Conservation (phyloP, 2,888 invertebrate species). For the Drosophila kuntzei region DNA sequence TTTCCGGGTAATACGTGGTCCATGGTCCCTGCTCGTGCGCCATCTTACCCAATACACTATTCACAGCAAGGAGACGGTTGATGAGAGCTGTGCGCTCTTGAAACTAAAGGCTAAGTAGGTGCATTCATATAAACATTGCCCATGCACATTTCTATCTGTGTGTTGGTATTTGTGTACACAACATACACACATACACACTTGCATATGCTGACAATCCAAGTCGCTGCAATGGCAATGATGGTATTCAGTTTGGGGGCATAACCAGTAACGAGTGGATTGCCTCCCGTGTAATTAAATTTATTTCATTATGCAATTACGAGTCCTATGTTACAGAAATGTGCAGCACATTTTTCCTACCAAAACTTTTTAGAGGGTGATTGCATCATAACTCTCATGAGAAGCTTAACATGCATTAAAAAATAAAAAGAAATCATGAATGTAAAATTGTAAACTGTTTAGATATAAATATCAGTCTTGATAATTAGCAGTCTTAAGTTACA, state of each 20-base stretch:
- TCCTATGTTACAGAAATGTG: constrained; percentile 21
- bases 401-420: neutral
- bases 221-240: constrained; percentile 16
- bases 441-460: neutral
- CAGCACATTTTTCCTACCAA: constrained; percentile 1
- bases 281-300: constrained; percentile 73
- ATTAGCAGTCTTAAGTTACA: neutral
- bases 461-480: too few species aligned
- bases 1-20: constrained; percentile 6
- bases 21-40: constrained; percentile 4
- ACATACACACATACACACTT: neutral
- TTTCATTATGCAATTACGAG: constrained; percentile 51
- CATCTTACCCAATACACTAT: constrained; percentile 21
- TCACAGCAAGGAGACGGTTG: constrained; percentile 18
- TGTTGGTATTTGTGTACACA: constrained; percentile 16
- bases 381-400: neutral
- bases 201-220: constrained; percentile 32
- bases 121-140: constrained; percentile 72
- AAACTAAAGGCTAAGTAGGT: constrained; percentile 80
- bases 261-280: constrained; percentile 56
- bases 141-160: constrained; percentile 44
- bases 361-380: constrained; percentile 1
- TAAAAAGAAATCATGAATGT: neutral
- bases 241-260: constrained; percentile 13
- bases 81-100: constrained; percentile 60